Base-by-base conservation (phyloP, 2,797 vertebrate genomes). In the Cheracebus regulus region DNA sequence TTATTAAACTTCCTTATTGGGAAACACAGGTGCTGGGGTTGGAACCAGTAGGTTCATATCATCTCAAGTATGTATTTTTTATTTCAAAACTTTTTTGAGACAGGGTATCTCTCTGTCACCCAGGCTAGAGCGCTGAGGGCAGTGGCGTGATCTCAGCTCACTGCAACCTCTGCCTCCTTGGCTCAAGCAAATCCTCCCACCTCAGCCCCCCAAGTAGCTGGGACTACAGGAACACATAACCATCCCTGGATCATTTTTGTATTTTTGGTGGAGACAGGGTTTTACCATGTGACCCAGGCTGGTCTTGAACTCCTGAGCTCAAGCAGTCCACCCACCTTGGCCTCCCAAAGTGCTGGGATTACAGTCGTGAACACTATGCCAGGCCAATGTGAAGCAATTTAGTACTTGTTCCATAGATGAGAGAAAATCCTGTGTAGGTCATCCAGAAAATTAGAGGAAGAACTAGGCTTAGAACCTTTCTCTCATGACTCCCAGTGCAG, bases 381-480 rank as follows among this genome's bases (percentile, higher is more conserved):
- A n/a, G 64, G 33, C 33, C 33, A 67, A 30, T 9, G 36, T 85
- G 36, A 55, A 8, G 55, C 41, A 26, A 26, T 33, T 81, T n/a
- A 55, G 58, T 24, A 85, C 33, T 30, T 67, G 64, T 58, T 86
- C 41, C 39, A 13, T 44, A 83, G 50, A 75, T 57, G 28, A 64
- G 58, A 55, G 58, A 8, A 81, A 48, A 61, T 72, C 24, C 85
- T 50, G 0, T 2, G 0, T 78, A 50, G 28, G 2, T 90, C 83
- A 94, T 88, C 50, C 15, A 33, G 67, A 95, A 94, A 92, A 64
- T 22, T 14, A 96, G 82, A 96, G 24, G 72, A 75, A 96, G 67
- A 88, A 81, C 33, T n/a, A 90, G 61, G 67, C 36, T 79, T 90
- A 80, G 84, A 80, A 75, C 26, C 55, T 93, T 41, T 72, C n/a